Conservation (phyloP, 2,888 invertebrate genomes). For the Vandiemenella viatica region DNA sequence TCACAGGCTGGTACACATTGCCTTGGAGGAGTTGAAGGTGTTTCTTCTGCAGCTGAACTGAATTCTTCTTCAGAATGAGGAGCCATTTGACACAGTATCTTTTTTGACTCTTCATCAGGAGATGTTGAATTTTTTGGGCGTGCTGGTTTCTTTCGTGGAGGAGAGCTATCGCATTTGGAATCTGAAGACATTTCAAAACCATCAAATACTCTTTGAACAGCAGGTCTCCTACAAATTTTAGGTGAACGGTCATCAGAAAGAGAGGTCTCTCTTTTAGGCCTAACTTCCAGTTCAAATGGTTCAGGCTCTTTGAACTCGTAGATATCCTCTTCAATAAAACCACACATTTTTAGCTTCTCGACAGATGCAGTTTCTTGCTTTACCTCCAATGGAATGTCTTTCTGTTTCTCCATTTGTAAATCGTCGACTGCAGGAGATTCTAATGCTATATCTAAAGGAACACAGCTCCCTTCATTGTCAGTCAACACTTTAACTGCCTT, state of each 20-base stretch:
- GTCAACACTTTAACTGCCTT: constrained; percentile 28
- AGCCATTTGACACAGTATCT: no score
- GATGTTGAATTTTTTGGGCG: no score
- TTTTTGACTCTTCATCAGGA: no score
- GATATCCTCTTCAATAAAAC: constrained; percentile 39
- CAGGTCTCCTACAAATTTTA: constrained; percentile 1
- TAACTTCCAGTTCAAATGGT: constrained; percentile 69
- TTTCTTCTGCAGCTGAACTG: neutral
- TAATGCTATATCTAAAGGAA: neutral
- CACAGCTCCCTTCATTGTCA: neutral
- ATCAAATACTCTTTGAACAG: neutral
- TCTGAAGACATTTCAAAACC: no score
- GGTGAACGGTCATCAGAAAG: constrained; percentile 1
- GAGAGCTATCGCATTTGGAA: no score
- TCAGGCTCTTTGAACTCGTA: constrained; percentile 84
- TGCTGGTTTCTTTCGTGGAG: no score
- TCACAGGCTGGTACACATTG: constrained; percentile 24
- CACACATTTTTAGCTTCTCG: constrained; percentile 10
- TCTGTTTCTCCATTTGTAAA: constrained; percentile 13
- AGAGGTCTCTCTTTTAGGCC: constrained; percentile 24
- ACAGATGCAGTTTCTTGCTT: constrained; percentile 1
- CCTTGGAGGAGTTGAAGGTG: constrained; percentile 23
- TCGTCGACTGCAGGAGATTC: constrained; percentile 13
- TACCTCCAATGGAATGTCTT: neutral
- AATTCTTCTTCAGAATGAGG: no score